Evolutionary conservation across 2,113 vertebrate genomes (phyloP).

Genomic region (Silurus asotus): DNA sequence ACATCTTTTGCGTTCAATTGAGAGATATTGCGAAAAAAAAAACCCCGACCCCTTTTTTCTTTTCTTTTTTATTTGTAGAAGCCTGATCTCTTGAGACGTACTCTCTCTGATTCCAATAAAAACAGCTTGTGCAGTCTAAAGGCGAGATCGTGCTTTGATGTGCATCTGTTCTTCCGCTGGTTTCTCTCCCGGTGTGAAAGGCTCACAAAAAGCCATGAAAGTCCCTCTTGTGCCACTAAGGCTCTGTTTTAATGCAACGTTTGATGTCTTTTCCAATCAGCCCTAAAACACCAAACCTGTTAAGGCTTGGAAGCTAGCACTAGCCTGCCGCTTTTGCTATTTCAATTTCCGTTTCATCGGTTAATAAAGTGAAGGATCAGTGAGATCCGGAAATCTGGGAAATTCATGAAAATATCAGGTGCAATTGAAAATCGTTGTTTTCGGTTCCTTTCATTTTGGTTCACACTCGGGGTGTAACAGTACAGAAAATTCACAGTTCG

Average conservation of each 20-base stretch:
- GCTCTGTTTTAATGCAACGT: slow-evolving; percentile 53
- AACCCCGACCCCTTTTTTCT: not conserved
- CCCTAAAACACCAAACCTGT: slow-evolving; percentile 41
- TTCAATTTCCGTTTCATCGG: not conserved
- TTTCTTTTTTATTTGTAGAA: not conserved
- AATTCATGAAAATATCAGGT: not conserved
- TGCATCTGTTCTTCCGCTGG: slow-evolving; percentile 60
- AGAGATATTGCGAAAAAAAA: not conserved
- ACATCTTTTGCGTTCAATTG: not conserved
- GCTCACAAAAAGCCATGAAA: slow-evolving; percentile 59
- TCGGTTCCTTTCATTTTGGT: not conserved
- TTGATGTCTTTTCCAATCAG: slow-evolving; percentile 55
- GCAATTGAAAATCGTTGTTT: not conserved
- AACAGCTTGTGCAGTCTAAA: slow-evolving; percentile 51
- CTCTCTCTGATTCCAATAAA: slow-evolving; percentile 43
- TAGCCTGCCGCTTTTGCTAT: not conserved
- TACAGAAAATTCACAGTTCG: too few species aligned
- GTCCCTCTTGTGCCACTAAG: slow-evolving; percentile 58
- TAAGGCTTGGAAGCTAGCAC: not conserved
- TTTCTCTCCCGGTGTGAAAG: slow-evolving; percentile 53
- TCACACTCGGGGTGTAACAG: too few species aligned
- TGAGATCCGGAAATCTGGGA: not conserved
- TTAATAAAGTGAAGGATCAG: not conserved
- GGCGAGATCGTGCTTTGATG: slow-evolving; percentile 63
- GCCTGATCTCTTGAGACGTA: not conserved